Conservation (phyloP, 2,888 invertebrate species). For the Melikaiella ostensackeni region DNA sequence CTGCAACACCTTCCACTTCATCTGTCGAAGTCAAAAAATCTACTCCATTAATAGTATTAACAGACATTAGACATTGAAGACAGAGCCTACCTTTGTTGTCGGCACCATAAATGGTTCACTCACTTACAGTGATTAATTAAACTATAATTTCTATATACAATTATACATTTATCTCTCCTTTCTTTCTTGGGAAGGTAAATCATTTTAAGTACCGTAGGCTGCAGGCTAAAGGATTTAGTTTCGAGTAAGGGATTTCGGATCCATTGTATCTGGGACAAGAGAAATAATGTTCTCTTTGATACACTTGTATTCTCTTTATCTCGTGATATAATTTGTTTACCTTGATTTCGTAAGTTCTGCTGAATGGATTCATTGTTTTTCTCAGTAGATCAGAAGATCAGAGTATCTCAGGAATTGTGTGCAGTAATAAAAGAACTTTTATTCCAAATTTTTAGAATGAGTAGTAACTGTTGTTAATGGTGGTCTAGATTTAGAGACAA, state of each 20-base stretch:
- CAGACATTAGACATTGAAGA: neutral
- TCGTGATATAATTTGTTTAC: neutral
- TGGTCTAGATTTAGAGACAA: too few species aligned
- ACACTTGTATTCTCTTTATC: slow-evolving; percentile 1
- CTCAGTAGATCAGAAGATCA: neutral
- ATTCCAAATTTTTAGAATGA: neutral
- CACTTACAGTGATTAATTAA: neutral
- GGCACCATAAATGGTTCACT: neutral
- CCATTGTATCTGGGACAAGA: neutral
- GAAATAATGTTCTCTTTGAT: neutral
- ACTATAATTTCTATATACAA: neutral
- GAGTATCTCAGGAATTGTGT: neutral
- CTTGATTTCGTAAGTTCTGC: slow-evolving; percentile 7
- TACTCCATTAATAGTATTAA: neutral
- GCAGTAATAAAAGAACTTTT: neutral
- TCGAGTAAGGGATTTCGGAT: neutral
- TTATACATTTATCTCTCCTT: neutral
- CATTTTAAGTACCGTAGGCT: neutral
- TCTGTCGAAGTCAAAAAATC: neutral
- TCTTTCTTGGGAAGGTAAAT: neutral
- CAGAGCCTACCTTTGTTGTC: neutral
- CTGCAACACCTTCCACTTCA: neutral
- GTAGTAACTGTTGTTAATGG: too few species aligned
- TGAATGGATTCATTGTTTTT: neutral
- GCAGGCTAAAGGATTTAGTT: neutral